Base-by-base conservation (phyloP, 2,797 vertebrate genomes). In the Pseudomugil gertrudae region DNA sequence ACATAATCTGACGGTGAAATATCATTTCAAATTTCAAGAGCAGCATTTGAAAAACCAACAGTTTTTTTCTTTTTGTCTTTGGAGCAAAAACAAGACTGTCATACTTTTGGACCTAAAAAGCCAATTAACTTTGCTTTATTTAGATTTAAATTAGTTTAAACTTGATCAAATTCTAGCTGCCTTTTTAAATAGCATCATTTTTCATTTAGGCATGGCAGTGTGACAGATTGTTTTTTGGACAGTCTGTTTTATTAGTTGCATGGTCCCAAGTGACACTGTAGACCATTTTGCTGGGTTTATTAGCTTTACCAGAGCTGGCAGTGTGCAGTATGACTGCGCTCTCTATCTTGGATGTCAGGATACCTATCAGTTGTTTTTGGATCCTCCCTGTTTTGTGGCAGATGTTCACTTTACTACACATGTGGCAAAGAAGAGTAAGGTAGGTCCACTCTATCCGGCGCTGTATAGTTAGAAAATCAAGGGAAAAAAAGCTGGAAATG, bases 241-340 rank as follows among this genome's bases (percentile, higher is more conserved):
- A 63, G 65, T 35, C 56, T 75, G 45, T 66, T 81, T 68, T 73
- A 75, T 83, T 63, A 76, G 45, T 53, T 2, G n/a, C 45, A 3
- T 3, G 24, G 57, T 81, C 67, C 70, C 72, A 33, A 43, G 21
- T 55, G 78, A 63, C 76, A 61, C 40, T 19, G 32, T 26, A 26
- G 65, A 62, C 59, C 69, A 45, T 81, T 90, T 79, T 80, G 30
- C 45, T 58, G 63, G 66, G 65, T 86, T 85, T 86, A 74, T 86
- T 86, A 51, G 71, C 70, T 81, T 82, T 78, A 78, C 70, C 68
- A 59, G 58, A 70, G 62, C 69, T 63, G 54, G 52, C 60, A 61
- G 71, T 26, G 38, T 66, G 60, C 13, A 53, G 64, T 15, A 8
- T 73, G 66, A 66, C 65, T 69, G 62, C n/a, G 54, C 36, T 65